These are phyloP conservation scores for Empidonax alnorum DNA, from an alignment of 2,113 vertebrate genomes.

Conservation along the genomic window DNA sequence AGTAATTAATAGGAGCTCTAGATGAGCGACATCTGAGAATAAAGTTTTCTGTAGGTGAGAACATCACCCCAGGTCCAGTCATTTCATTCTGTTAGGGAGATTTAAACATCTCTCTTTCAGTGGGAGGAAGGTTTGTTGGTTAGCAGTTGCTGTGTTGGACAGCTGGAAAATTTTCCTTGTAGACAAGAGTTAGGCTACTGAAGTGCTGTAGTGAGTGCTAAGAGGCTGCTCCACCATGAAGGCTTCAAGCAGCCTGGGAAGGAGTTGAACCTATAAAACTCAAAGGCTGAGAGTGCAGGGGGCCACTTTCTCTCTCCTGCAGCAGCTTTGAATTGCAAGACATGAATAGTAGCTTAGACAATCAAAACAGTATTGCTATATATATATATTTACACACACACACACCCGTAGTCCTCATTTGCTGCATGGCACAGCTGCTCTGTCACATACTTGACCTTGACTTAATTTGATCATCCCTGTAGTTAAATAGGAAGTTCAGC, in stretches of 20 bases:
- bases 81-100: neutral
- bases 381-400: neutral
- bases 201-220: neutral
- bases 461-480: neutral
- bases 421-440: neutral
- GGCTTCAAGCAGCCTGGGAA: neutral
- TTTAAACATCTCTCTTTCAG: neutral
- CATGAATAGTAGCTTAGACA: neutral
- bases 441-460: conserved; percentile 5
- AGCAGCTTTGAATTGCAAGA: neutral
- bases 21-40: neutral
- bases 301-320: neutral
- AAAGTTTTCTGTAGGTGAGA: neutral
- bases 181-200: neutral
- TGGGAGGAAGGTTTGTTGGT: no score
- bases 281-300: neutral
- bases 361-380: neutral
- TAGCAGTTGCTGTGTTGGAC: neutral
- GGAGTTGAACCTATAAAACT: neutral
- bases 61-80: neutral
- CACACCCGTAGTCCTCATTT: neutral
- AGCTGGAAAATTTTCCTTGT: neutral
- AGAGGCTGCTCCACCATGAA: neutral
- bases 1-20: neutral
- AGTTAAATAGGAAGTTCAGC: conserved; percentile 1